Evolutionary conservation across 2,113 vertebrate species (phyloP).

Genomic region (Sinocyclocheilus rhinocerous): DNA sequence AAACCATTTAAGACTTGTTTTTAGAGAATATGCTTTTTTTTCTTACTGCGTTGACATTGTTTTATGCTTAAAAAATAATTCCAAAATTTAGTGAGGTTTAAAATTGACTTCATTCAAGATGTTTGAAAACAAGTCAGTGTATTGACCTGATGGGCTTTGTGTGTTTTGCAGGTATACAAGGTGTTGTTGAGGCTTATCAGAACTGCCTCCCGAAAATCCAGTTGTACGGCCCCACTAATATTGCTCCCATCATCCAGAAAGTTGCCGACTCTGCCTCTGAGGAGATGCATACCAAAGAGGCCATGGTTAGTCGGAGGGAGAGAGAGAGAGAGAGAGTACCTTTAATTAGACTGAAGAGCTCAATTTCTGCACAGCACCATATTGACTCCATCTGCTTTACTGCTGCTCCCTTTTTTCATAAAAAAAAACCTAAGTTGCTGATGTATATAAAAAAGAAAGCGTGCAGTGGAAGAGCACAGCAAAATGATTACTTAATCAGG

Average conservation of each 20-base stretch:
- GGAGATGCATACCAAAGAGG: slow-evolving; percentile 96
- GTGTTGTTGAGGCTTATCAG: slow-evolving; percentile 97
- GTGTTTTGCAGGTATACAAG: slow-evolving; percentile 88
- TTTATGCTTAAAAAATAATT: too few relatives aligned
- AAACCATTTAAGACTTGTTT: too few relatives aligned
- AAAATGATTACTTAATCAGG: background rate
- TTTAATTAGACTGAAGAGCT: background rate
- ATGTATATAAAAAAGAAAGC: background rate
- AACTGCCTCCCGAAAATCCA: slow-evolving; percentile 97
- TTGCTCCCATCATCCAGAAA: slow-evolving; percentile 99
- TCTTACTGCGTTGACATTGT: too few relatives aligned
- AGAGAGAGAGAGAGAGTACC: background rate
- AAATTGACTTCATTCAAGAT: background rate
- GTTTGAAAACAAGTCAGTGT: background rate
- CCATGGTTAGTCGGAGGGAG: slow-evolving; percentile 82
- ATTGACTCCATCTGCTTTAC: slow-evolving; percentile 11
- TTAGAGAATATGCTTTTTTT: too few relatives aligned
- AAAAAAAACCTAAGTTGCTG: background rate
- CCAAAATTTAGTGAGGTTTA: background rate
- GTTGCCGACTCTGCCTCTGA: slow-evolving; percentile 95
- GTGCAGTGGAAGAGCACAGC: background rate
- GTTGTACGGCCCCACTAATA: slow-evolving; percentile 96
- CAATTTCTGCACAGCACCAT: background rate
- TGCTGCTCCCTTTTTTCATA: background rate
- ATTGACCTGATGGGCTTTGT: background rate